A percentile compares a stretch with the other conserved stretches of the same genome.
Conservation (phyloP, 2,113 vertebrate genomes). For the Turdus rufiventris region DNA sequence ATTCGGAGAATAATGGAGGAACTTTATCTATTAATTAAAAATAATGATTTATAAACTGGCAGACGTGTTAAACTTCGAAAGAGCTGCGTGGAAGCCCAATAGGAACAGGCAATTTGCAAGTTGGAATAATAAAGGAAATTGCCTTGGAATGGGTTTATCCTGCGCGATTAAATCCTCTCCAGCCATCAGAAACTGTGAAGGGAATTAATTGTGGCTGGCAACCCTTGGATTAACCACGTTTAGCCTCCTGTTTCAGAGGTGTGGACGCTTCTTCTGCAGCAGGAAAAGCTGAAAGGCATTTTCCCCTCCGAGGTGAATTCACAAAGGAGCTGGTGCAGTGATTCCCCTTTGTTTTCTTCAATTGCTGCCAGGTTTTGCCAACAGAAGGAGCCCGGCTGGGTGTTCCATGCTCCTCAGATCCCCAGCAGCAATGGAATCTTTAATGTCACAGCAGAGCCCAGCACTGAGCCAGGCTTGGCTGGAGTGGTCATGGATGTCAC, state of each 20-base stretch:
- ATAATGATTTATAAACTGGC: constrained; percentile 54
- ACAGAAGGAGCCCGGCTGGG: not conserved
- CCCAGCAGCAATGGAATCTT: not conserved
- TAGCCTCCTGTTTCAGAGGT: not conserved
- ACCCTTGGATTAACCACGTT: not conserved
- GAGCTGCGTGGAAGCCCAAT: not conserved
- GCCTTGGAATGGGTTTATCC: constrained; percentile 3
- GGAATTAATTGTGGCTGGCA: constrained; percentile 16
- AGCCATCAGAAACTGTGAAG: not conserved
- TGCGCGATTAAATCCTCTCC: not conserved
- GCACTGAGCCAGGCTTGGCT: not conserved
- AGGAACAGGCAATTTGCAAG: constrained; percentile 33
- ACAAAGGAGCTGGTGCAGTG: not conserved
- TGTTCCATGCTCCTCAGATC: not conserved
- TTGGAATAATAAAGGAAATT: constrained; percentile 45
- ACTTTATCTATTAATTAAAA: constrained; percentile 66
- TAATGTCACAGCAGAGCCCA: not conserved
- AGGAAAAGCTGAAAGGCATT: not conserved
- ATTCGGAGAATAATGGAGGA: constrained; percentile 28
- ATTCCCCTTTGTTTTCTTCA: not conserved
- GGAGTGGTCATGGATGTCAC: not conserved
- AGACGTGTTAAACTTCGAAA: constrained; percentile 35
- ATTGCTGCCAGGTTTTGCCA: not conserved
- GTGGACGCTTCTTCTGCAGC: not conserved
- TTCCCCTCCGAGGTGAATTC: not conserved